These are phyloP conservation scores for Tetragnatha versicolor DNA, from an alignment of 1,140 invertebrate genomes.

Conservation along the genomic window DNA sequence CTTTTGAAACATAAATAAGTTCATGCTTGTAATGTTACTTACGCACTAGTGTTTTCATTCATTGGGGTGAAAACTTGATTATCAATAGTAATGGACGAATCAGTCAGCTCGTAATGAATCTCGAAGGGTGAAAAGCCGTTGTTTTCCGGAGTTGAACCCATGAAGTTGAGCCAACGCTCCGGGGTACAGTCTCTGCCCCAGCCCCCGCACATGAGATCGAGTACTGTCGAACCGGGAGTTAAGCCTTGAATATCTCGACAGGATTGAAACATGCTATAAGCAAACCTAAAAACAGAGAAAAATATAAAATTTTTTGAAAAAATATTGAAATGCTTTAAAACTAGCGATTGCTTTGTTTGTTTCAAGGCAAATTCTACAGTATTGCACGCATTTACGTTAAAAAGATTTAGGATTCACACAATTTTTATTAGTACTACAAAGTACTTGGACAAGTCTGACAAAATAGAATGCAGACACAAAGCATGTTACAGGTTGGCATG, in stretches of 20 bases:
- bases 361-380: no score
- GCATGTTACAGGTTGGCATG: no score
- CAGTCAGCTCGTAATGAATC: conserved; percentile 53
- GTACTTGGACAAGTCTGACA: no score
- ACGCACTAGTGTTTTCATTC: conserved; percentile 49
- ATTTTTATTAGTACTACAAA: background rate
- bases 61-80: conserved; percentile 31
- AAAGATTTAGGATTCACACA: background rate
- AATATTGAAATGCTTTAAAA: no score
- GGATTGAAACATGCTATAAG: conserved; percentile 52
- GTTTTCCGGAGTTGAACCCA: conserved; percentile 57
- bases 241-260: conserved; percentile 57
- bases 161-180: conserved; percentile 56
- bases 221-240: conserved; percentile 44
- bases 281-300: conserved; percentile 54
- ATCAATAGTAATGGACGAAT: background rate
- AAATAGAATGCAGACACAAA: no score
- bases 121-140: conserved; percentile 58
- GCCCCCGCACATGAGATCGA: conserved; percentile 57
- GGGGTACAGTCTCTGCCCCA: conserved; percentile 54
- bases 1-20: no score
- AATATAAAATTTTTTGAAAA: no score
- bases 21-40: background rate
- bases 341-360: no score
- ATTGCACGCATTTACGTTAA: background rate